Base-by-base conservation (phyloP, 2,888 invertebrate species). In the Meiosimyza decipiens region DNA sequence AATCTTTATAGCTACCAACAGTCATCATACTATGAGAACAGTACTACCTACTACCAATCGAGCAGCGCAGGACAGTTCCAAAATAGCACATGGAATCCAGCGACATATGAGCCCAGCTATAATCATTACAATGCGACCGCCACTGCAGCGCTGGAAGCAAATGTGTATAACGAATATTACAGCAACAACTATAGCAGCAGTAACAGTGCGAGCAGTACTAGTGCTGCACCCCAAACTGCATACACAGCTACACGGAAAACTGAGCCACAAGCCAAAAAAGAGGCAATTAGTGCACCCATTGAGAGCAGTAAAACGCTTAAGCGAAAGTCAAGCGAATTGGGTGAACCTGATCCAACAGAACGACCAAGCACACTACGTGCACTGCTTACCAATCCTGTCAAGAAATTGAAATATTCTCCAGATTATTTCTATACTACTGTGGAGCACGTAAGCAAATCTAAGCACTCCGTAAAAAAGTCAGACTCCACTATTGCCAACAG, bases 281-380 rank as follows among this genome's bases (percentile, higher is more conserved):
- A 28, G 13, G 40, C 65, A 0, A 9, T 5, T 40, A 9, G 9
- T 9, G 40, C 40, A 40, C 40, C 40, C 9, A 6, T 9, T 6
- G 9, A 40, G 40, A 28, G 28, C 63, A 64, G 59, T 65, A 15
- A n/a, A n/a, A 71, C 9, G 57, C 51, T 18, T 15, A 28, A 54
- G 6, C 63, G 52, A 11, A 70, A 73, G 15, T 7, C 67, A 11
- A 6, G 51, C 54, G 59, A 47, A 33, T 51, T 52, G 15, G 64
- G 52, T 15, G 52, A 64, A 13, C 13, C 11, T 40, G 52, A 50
- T 18, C 66, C 60, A 2, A 80, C 81, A 51, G 86, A 84, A 66
- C 78, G 81, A 2, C 85, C 86, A 16, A 85, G 85, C 75, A 91
- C 91, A 57, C 82, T 92, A 22, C 88, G 92, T 77, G 90, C 91